Evolutionary conservation across 2,113 vertebrate genomes (phyloP), one percentile per base, ranked within the genome.

Genomic region (Odocoileus hemionus): DNA sequence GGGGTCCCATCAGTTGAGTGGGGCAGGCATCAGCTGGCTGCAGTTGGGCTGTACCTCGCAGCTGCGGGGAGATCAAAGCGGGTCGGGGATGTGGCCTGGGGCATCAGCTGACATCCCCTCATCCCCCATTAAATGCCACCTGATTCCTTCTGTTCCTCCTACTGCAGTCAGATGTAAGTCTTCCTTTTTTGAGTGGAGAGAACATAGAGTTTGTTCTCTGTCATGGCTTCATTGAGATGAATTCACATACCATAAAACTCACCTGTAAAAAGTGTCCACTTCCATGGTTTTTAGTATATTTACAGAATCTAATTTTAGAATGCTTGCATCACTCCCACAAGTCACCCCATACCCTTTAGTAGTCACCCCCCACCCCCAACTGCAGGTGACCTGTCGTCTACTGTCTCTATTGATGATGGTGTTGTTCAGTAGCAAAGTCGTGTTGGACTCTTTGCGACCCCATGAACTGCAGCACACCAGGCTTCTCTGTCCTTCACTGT

Each of bases 331-430:
- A 39, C 19, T n/a, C 92, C 82, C 0, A 23, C 39, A 74, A 82
- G 74, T 54, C 19, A 47, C 30, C 25, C n/a, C 25, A 3, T 6
- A 0, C 25, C 25, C 8, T 1, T 5, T 6, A 33, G 39, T 10
- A 21, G 84, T 2, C 70, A 4, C 23, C 8, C 13, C 10, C 5
- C 2, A 15, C 13, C 23, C 19, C 47, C 25, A 2, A 25, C 74
- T 3, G 0, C 1, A 5, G 19, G 39, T 1, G 15, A 17, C 45
- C 13, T 1, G 45, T 6, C 0, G 0, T 7, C 30, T 0, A 0
- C 57, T 8, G 1, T 57, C 28, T 6, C 45, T 11, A 0, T 14
- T 1, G 2, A 23, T 70, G n/a, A 70, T 39, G 67, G n/a, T 70
- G 28, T 3, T 13, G 5, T 39, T 76, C 70, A 3, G 36, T 4